phyloP scores from a whole-genome alignment of 2,113 vertebrate species.

The Thamnaconus septentrionalis region DNA sequence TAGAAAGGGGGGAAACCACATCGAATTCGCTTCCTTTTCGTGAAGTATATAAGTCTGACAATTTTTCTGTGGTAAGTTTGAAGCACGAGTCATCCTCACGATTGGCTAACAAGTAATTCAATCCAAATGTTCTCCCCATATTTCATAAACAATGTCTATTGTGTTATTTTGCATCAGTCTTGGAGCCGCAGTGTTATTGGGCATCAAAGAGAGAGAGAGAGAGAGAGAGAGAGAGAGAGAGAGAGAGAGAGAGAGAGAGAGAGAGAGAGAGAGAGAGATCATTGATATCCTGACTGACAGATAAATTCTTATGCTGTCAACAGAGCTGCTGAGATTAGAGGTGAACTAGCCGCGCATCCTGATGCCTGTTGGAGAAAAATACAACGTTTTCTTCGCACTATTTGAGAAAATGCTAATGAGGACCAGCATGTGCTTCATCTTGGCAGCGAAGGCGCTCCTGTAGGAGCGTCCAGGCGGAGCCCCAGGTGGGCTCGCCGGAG shows the following conservation, averaged over 20 bases:
- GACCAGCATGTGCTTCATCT: slow-evolving; percentile 12
- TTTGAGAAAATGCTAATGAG: slow-evolving; percentile 27
- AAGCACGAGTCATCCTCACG: too few relatives aligned
- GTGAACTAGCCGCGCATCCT: slow-evolving; percentile 17
- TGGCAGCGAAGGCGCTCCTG: slow-evolving; percentile 7
- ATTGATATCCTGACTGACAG: slow-evolving; percentile 24
- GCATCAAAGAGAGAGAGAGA: neutral
- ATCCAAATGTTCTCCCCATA: too few relatives aligned
- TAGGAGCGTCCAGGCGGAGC: slow-evolving; percentile 7
- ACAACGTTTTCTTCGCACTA: neutral
- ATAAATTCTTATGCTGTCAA: slow-evolving; percentile 4
- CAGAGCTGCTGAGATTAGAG: slow-evolving; percentile 34
- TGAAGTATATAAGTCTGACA: too few relatives aligned
- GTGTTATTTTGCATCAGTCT: too few relatives aligned
- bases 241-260: neutral
- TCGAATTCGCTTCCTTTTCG: too few relatives aligned
- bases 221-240: neutral
- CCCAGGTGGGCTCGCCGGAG: slow-evolving; percentile 19
- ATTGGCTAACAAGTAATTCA: too few relatives aligned
- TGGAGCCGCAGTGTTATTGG: too few relatives aligned
- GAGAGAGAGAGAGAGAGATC: neutral
- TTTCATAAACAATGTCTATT: too few relatives aligned
- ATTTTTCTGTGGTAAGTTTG: too few relatives aligned
- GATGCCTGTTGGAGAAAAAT: slow-evolving; percentile 28
- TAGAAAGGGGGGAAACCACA: too few relatives aligned